Conservation (phyloP, 2,888 invertebrate species). For the Synanthedon tipuliformis region DNA sequence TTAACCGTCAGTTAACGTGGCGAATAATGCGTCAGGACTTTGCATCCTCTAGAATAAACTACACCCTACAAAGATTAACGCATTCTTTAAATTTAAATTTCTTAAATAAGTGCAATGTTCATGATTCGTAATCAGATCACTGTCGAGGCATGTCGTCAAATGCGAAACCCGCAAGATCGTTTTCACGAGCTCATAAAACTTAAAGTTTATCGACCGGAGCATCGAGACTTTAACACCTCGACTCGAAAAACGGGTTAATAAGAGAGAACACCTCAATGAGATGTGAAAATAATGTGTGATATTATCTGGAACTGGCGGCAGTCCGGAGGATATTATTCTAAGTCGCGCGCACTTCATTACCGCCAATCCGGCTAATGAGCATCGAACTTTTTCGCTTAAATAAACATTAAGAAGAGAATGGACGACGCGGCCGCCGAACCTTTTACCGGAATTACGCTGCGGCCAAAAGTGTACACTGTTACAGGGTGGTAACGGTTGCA, state of each 20-base stretch:
- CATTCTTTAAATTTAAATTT: too few species aligned
- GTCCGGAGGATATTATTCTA: constrained; percentile 25
- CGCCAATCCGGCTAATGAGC: constrained; percentile 56
- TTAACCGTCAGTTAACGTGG: too few species aligned
- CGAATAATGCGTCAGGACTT: too few species aligned
- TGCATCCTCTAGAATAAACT: too few species aligned
- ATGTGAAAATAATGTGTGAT: constrained; percentile 56
- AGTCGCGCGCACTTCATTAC: constrained; percentile 43
- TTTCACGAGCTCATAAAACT: constrained; percentile 30
- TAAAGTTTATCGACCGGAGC: constrained; percentile 34
- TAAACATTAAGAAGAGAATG: constrained; percentile 60
- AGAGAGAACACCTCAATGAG: constrained; percentile 34
- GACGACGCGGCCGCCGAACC: constrained; percentile 39
- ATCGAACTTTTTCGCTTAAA: constrained; percentile 61
- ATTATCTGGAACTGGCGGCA: constrained; percentile 32
- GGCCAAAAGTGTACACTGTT: constrained; percentile 49
- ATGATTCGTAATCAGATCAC: constrained; percentile 18
- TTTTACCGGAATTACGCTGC: constrained; percentile 59
- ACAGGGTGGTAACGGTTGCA: constrained; percentile 18
- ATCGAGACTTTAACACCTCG: constrained; percentile 41
- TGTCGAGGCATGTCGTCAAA: constrained; percentile 10
- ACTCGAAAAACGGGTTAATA: constrained; percentile 47
- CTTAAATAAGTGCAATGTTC: constrained; percentile 3
- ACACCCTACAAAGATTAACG: too few species aligned
- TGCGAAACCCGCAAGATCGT: constrained; percentile 8